phyloP scores from a whole-genome alignment of 2,888 invertebrate species.

The Gasteruption jaculator region DNA sequence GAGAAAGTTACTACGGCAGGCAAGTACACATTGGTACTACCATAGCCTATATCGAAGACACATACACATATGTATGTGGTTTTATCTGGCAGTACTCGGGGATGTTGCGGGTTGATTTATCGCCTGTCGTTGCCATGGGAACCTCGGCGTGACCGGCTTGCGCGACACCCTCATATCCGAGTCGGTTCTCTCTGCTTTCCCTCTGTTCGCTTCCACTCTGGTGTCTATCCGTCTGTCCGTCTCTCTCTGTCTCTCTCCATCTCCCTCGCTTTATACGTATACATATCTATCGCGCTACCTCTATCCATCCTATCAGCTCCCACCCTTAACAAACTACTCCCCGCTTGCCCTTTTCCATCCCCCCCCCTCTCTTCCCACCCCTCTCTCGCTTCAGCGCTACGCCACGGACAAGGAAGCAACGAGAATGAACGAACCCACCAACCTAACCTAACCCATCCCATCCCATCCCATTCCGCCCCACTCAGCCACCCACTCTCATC shows the following conservation, averaged over 20 bases:
- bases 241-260: slow-evolving; percentile 17
- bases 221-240: neutral
- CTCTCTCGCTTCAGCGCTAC: neutral
- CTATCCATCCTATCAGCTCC: slow-evolving; percentile 20
- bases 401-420: too few relatives aligned
- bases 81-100: slow-evolving; percentile 46
- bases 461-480: slow-evolving; percentile 14
- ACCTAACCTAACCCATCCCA: too few relatives aligned
- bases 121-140: slow-evolving; percentile 49
- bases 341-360: slow-evolving; percentile 21
- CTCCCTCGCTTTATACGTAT: slow-evolving; percentile 15
- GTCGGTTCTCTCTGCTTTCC: slow-evolving; percentile 29
- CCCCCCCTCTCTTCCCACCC: slow-evolving; percentile 15
- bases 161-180: slow-evolving; percentile 50
- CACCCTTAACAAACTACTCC: slow-evolving; percentile 19
- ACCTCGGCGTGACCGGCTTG: slow-evolving; percentile 50
- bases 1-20: slow-evolving; percentile 33
- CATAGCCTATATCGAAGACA: slow-evolving; percentile 21
- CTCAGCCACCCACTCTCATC: slow-evolving; percentile 29
- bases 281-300: slow-evolving; percentile 9
- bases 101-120: slow-evolving; percentile 51
- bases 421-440: too few relatives aligned
- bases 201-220: slow-evolving; percentile 7
- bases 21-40: slow-evolving; percentile 33
- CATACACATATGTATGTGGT: slow-evolving; percentile 39